Evolutionary conservation across 2,888 invertebrate species (phyloP).

Genomic region (Parapristionchus giblindavisi): DNA sequence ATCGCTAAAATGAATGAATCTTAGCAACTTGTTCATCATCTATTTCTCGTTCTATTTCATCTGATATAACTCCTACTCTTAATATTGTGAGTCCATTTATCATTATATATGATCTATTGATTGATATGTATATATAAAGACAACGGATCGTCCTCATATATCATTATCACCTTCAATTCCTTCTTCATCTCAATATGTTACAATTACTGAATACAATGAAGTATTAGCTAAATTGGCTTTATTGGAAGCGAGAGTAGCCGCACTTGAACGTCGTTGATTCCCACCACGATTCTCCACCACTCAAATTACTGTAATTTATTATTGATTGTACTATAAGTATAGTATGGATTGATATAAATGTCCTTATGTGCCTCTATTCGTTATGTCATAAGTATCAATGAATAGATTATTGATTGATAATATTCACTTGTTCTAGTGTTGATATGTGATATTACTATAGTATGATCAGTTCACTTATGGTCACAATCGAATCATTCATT

Average conservation of each 20-base stretch:
- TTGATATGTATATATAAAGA: too few relatives aligned
- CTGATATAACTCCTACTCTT: too few relatives aligned
- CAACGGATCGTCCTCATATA: too few relatives aligned
- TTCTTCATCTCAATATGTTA: constrained; percentile 24
- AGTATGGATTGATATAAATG: background rate
- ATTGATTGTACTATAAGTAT: background rate
- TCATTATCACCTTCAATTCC: too few relatives aligned
- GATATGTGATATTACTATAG: background rate
- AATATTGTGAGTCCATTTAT: too few relatives aligned
- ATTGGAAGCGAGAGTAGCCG: constrained; percentile 16
- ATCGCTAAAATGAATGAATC: too few relatives aligned
- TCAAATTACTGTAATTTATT: background rate
- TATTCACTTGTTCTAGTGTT: background rate
- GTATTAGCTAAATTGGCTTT: constrained; percentile 3
- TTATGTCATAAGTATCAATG: background rate
- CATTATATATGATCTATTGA: too few relatives aligned
- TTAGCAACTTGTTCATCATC: too few relatives aligned
- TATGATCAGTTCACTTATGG: constrained; percentile 32
- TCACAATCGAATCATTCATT: constrained; percentile 3
- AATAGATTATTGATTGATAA: constrained; percentile 16
- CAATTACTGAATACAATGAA: constrained; percentile 23
- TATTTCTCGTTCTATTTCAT: too few relatives aligned
- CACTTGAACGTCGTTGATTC: constrained; percentile 1
- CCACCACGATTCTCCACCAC: background rate
- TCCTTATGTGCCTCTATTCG: constrained; percentile 11